Percentiles rank a stretch among this genome's conserved stretches.
phyloP scores from a whole-genome alignment of 2,797 vertebrate species.

The Phrynocephalus guinanensis region DNA sequence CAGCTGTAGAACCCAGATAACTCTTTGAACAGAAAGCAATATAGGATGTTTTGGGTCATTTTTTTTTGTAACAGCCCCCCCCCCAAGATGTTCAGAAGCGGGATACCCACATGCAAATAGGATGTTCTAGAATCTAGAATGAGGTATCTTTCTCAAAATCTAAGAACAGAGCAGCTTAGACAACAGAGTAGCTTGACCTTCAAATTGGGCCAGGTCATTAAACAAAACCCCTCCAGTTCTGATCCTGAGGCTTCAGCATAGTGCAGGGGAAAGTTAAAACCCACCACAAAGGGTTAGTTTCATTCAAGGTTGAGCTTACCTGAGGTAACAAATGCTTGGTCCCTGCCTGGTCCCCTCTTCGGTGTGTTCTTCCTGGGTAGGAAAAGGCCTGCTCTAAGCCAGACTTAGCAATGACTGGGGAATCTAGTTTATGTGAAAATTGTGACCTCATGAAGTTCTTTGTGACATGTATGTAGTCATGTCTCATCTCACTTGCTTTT shows the following conservation, averaged over 20 bases:
- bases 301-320: not conserved
- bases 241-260: not conserved
- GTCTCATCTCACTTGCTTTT: not conserved
- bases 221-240: not conserved
- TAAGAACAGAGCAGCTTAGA: not conserved
- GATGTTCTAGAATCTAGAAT: not conserved
- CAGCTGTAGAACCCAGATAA: too few relatives aligned
- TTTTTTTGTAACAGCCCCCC: too few relatives aligned
- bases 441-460: slow-evolving; percentile 21
- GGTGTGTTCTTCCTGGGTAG: not conserved
- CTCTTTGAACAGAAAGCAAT: too few relatives aligned
- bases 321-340: not conserved
- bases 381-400: slow-evolving; percentile 7
- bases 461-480: slow-evolving; percentile 1
- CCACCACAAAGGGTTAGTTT: not conserved
- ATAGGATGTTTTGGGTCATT: too few relatives aligned
- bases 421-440: not conserved
- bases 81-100: not conserved
- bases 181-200: too few relatives aligned
- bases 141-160: not conserved
- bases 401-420: not conserved
- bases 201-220: not conserved
- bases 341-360: not conserved
- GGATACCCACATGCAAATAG: not conserved
- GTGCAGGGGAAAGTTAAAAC: too few relatives aligned